These are phyloP conservation scores for Psammodynastes pulverulentus DNA, from an alignment of 2,113 vertebrate species.

Conservation along the genomic window DNA sequence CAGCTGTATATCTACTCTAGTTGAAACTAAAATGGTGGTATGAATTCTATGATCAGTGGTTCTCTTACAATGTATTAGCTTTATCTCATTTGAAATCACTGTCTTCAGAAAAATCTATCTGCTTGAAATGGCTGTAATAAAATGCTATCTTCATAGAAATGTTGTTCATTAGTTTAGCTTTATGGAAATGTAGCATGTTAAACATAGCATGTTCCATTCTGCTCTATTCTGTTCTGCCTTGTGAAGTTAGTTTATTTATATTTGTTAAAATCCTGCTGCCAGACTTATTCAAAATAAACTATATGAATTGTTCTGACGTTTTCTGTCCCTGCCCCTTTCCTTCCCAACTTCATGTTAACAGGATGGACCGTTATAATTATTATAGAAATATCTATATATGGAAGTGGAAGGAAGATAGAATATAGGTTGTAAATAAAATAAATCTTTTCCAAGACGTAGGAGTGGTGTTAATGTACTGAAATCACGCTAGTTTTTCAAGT, in stretches of 20 bases:
- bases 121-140: not conserved
- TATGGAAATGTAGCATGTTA: slow-evolving; percentile 39
- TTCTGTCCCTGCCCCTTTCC: slow-evolving; percentile 45
- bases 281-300: slow-evolving; percentile 67
- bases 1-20: not conserved
- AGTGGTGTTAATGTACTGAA: not conserved
- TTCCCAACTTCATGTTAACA: slow-evolving; percentile 56
- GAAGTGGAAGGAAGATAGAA: not conserved
- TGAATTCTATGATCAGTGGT: not conserved
- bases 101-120: not conserved
- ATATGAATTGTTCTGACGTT: slow-evolving; percentile 65
- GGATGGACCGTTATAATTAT: slow-evolving; percentile 56
- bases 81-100: not conserved
- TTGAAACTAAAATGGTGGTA: not conserved
- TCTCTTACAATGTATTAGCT: not conserved
- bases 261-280: slow-evolving; percentile 58
- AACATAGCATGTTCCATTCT: slow-evolving; percentile 56
- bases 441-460: not conserved
- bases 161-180: slow-evolving; percentile 42
- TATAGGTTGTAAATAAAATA: not conserved
- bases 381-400: not conserved
- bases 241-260: slow-evolving; percentile 64
- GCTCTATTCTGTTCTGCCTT: slow-evolving; percentile 57
- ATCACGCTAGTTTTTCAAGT: not conserved
- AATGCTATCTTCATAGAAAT: not conserved